A percentile compares a stretch with the other conserved stretches of the same genome.
Conservation (phyloP, 2,888 invertebrate genomes). For the Agrotis puta region DNA sequence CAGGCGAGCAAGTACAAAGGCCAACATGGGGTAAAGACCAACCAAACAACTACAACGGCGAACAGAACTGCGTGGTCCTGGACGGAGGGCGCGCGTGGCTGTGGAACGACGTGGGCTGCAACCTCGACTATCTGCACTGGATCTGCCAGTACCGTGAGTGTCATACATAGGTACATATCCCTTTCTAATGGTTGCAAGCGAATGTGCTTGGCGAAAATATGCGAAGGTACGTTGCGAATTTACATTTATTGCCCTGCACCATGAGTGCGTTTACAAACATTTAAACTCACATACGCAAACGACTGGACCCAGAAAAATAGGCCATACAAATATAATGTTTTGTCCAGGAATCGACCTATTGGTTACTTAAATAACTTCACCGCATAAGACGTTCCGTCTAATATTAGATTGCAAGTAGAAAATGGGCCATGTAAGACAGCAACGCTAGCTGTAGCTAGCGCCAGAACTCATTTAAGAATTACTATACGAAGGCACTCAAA, state of each 20-base stretch:
- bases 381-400: not conserved
- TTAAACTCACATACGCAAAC: too few species aligned
- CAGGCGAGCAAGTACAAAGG: slow-evolving; percentile 94
- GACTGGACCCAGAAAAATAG: too few species aligned
- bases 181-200: slow-evolving; percentile 77
- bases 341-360: too few species aligned
- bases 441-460: not conserved
- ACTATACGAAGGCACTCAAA: not conserved
- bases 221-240: slow-evolving; percentile 53
- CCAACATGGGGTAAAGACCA: slow-evolving; percentile 98
- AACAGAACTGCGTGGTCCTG: slow-evolving; percentile 98
- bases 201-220: slow-evolving; percentile 52
- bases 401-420: not conserved
- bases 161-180: slow-evolving; percentile 89
- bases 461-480: not conserved
- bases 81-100: slow-evolving; percentile 97
- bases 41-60: slow-evolving; percentile 98
- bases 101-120: slow-evolving; percentile 98
- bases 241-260: not conserved
- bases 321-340: too few species aligned
- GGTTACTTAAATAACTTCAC: not conserved
- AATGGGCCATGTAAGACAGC: not conserved
- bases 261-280: too few species aligned
- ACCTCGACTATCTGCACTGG: slow-evolving; percentile 97
- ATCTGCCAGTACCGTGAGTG: slow-evolving; percentile 97